These are phyloP conservation scores for Sebastes reedi DNA, from an alignment of 2,797 vertebrate genomes.

Conservation along the genomic window DNA sequence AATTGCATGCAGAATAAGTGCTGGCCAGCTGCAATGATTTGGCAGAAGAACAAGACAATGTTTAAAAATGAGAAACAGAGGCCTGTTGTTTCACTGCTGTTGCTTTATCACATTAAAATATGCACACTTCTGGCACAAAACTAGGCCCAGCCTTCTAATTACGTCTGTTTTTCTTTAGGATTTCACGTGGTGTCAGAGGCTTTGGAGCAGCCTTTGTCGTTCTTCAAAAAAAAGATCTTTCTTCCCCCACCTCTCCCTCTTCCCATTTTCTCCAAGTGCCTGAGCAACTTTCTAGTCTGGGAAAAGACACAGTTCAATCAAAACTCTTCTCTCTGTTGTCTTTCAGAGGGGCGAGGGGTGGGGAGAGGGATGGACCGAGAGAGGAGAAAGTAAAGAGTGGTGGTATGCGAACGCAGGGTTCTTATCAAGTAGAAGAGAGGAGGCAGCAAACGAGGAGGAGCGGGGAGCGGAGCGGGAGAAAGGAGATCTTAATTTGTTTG, in stretches of 20 bases:
- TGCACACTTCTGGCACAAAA: constrained; percentile 43
- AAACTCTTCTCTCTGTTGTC: constrained; percentile 37
- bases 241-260: background rate
- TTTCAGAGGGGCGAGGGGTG: constrained; percentile 23
- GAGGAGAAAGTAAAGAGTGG: constrained; percentile 14
- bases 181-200: constrained; percentile 55
- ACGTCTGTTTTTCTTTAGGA: constrained; percentile 46
- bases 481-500: constrained; percentile 9
- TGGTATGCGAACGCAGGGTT: constrained; percentile 29
- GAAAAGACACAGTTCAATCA: constrained; percentile 50
- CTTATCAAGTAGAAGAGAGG: constrained; percentile 17
- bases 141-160: constrained; percentile 42
- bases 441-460: constrained; percentile 8
- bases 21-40: constrained; percentile 40
- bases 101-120: constrained; percentile 41
- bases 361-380: background rate
- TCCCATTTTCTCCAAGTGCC: constrained; percentile 22
- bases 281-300: constrained; percentile 38
- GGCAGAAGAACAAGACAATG: constrained; percentile 19
- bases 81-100: constrained; percentile 35
- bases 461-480: background rate
- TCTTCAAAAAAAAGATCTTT: constrained; percentile 31
- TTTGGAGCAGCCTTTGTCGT: constrained; percentile 59
- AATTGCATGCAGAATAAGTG: constrained; percentile 8
- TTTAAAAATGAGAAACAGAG: constrained; percentile 48